Percentiles rank a stretch among this genome's conserved stretches.
Evolutionary conservation across 2,888 invertebrate species (phyloP).

Genomic region (Aleiodes alternator): DNA sequence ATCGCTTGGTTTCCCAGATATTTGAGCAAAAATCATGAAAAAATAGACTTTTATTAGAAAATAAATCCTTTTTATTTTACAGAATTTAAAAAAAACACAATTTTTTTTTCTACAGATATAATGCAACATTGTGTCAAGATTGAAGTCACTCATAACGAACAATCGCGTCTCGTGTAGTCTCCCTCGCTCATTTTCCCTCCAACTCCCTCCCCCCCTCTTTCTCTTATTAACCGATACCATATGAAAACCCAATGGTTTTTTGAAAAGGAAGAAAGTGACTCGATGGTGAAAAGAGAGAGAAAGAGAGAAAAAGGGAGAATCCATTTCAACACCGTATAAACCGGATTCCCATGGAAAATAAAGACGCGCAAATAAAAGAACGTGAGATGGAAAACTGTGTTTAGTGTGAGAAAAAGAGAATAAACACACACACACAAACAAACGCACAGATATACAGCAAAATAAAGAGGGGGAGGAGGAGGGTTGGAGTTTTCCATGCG

Average conservation of each 20-base stretch:
- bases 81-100: too few relatives aligned
- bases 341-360: slow-evolving; percentile 51
- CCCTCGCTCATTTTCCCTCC: not conserved
- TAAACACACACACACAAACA: slow-evolving; percentile 32
- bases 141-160: slow-evolving; percentile 24
- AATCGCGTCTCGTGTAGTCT: slow-evolving; percentile 6
- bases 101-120: not conserved
- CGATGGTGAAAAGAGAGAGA: slow-evolving; percentile 14
- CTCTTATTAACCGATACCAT: slow-evolving; percentile 26
- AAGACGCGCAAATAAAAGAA: slow-evolving; percentile 50
- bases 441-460: slow-evolving; percentile 31
- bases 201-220: not conserved
- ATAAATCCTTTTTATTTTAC: too few relatives aligned
- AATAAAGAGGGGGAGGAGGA: slow-evolving; percentile 10
- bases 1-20: too few relatives aligned
- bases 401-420: slow-evolving; percentile 30
- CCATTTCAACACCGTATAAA: slow-evolving; percentile 18
- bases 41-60: too few relatives aligned
- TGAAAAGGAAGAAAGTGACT: slow-evolving; percentile 24
- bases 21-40: too few relatives aligned
- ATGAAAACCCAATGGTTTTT: slow-evolving; percentile 9
- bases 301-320: slow-evolving; percentile 26
- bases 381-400: slow-evolving; percentile 44
- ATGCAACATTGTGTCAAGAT: slow-evolving; percentile 18
- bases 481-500: slow-evolving; percentile 36